Base-by-base conservation (phyloP, 2,888 invertebrate genomes). In the Neelides folsomi region DNA sequence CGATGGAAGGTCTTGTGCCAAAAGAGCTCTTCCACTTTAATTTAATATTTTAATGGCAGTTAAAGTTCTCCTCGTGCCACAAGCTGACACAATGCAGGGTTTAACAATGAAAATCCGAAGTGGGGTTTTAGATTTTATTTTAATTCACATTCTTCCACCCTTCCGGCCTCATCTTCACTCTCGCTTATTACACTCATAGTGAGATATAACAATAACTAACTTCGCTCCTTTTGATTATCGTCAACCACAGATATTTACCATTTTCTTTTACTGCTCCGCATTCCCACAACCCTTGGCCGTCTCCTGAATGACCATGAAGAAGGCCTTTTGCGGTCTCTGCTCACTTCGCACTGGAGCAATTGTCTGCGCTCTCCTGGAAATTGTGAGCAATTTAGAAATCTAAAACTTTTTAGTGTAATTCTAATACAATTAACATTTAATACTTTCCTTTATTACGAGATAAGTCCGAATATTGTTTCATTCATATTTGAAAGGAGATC, bases 251-350 rank as follows among this genome's bases (percentile, higher is more conserved):
- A 27, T 27, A 40, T 41, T 41, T 48, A 41, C 40, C 40, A 48
- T 40, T 40, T 9, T 40, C 41, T 48, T 41, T 41, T 48, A 41
- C 41, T 41, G 27, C 48, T 13, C 13, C 20, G 34, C 47, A 37
- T 40, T 41, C 40, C 48, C 20, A 8, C 38, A 34, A 44, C 10
- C 20, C 34, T 16, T 42, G 42, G 42, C 5, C 13, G 42, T 5
- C 18, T 18, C 16, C 6, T 16, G 15, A 42, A 16, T 15, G 9
- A 19, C 6, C 16, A 40, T 45, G 19, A 53, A 38, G 19, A 40
- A 47, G 49, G 47, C 54, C 45, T 58, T 58, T 13, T 58, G 58
- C 45, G 51, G 57, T 48, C 54, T 57, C 34, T 44, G 44, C 8
- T 54, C 44, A 9, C 46, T 59, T 18, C 47, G 53, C 41, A 54